phyloP scores from a whole-genome alignment of 2,888 invertebrate species.

The Chloromyia formosa region DNA sequence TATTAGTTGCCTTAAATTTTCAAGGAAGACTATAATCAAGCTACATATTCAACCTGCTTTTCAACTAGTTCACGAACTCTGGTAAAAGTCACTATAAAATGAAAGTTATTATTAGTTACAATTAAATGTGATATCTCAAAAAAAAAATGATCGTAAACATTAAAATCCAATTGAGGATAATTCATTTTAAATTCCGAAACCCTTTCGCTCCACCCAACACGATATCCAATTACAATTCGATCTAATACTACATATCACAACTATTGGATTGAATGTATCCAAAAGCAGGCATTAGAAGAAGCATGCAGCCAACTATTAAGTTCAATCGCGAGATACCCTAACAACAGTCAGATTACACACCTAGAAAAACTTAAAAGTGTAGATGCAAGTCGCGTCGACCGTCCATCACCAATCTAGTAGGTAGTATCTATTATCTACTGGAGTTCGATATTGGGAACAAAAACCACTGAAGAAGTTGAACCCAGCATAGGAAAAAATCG shows the following conservation, averaged over 20 bases:
- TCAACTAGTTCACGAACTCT: too few relatives aligned
- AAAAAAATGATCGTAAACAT: neutral
- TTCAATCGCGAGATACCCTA: conserved; percentile 9
- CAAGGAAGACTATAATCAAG: too few relatives aligned
- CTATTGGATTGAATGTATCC: conserved; percentile 2
- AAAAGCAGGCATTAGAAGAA: conserved; percentile 4
- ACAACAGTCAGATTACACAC: neutral
- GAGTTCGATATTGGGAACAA: too few relatives aligned
- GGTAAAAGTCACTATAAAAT: too few relatives aligned
- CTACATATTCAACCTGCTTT: too few relatives aligned
- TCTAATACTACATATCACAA: neutral
- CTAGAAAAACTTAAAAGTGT: too few relatives aligned
- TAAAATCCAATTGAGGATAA: conserved; percentile 43
- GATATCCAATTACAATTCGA: neutral
- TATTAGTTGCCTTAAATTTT: too few relatives aligned
- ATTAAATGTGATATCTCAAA: neutral
- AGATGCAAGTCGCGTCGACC: too few relatives aligned
- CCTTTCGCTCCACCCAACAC: conserved; percentile 1
- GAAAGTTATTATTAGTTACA: neutral
- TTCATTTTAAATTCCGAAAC: conserved; percentile 23
- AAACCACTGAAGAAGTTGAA: too few relatives aligned
- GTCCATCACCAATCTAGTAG: too few relatives aligned
- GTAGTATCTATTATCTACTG: too few relatives aligned
- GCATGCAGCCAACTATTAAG: conserved; percentile 20
- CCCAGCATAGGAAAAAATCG: neutral